Conservation (phyloP, 2,113 vertebrate genomes). For the Garra rufa region DNA sequence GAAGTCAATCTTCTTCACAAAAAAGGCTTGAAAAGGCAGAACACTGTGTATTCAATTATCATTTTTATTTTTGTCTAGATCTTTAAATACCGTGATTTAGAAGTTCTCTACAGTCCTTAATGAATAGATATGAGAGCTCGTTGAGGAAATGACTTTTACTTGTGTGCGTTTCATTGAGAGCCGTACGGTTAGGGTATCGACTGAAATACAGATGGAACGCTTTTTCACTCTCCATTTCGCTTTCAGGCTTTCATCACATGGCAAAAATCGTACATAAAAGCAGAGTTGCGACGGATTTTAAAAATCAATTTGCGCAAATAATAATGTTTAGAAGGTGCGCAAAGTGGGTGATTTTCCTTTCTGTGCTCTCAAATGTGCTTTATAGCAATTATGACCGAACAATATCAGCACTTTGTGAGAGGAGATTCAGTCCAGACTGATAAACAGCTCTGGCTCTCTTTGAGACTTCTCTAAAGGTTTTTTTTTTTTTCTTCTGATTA, state of each 20-base stretch:
- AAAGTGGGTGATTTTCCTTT: conserved; percentile 49
- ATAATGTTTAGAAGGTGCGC: conserved; percentile 45
- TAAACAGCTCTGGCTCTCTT: neutral
- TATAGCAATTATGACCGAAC: conserved; percentile 40
- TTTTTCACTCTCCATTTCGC: conserved; percentile 13
- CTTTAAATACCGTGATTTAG: conserved; percentile 24
- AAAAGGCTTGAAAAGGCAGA: neutral
- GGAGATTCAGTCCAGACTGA: neutral
- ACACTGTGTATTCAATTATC: neutral
- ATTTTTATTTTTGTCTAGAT: conserved; percentile 1
- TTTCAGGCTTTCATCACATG: conserved; percentile 7
- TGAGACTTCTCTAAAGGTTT: neutral
- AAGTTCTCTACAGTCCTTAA: conserved; percentile 45
- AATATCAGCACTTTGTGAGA: conserved; percentile 8
- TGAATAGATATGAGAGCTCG: conserved; percentile 13
- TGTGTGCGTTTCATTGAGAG: neutral
- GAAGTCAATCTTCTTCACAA: conserved; percentile 44
- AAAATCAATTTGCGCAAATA: conserved; percentile 43
- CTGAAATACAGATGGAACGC: neutral
- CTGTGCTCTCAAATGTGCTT: conserved; percentile 27
- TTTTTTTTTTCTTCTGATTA: neutral
- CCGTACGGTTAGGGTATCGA: conserved; percentile 9
- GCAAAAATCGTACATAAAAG: conserved; percentile 30
- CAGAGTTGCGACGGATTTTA: conserved; percentile 8
- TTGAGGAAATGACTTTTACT: conserved; percentile 15